A percentile compares a stretch with the other conserved stretches of the same genome.
Evolutionary conservation across 2,797 vertebrate species (phyloP).

Genomic region (Leptatherina wallacei): DNA sequence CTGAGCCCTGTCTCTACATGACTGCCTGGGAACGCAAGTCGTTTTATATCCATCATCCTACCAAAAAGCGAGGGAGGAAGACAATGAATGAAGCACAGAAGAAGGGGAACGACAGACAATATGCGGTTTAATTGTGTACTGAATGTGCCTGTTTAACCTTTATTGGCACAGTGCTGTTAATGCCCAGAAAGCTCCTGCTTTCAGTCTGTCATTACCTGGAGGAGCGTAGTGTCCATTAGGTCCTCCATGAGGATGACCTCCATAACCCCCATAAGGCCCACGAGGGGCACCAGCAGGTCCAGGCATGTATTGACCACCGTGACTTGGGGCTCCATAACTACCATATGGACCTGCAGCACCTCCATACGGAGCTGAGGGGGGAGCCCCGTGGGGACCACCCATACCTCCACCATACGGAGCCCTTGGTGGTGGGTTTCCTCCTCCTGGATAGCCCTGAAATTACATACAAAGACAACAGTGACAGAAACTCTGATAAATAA

Average conservation of each 20-base stretch:
- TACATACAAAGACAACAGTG: neutral
- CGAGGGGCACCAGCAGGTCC: slow-evolving; percentile 60
- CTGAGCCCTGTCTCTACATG: slow-evolving; percentile 66
- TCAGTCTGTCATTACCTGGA: slow-evolving; percentile 71
- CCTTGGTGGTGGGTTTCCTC: slow-evolving; percentile 55
- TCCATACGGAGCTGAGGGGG: slow-evolving; percentile 62
- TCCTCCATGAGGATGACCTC: slow-evolving; percentile 80
- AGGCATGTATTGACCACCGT: slow-evolving; percentile 69
- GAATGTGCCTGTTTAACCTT: slow-evolving; percentile 10
- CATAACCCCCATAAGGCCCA: slow-evolving; percentile 80
- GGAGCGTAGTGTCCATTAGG: slow-evolving; percentile 80
- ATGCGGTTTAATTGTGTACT: slow-evolving; percentile 32
- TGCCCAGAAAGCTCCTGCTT: slow-evolving; percentile 4
- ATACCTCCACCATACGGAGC: slow-evolving; percentile 64
- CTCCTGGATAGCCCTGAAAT: slow-evolving; percentile 76
- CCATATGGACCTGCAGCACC: slow-evolving; percentile 56
- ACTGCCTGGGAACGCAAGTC: slow-evolving; percentile 59
- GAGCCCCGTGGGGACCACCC: slow-evolving; percentile 43
- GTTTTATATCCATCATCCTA: slow-evolving; percentile 69
- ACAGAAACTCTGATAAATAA: neutral
- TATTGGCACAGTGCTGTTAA: neutral
- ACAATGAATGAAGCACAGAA: slow-evolving; percentile 14
- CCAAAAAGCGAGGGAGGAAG: slow-evolving; percentile 13
- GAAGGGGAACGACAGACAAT: slow-evolving; percentile 12
- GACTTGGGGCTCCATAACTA: slow-evolving; percentile 63